Percentiles rank a stretch among this genome's conserved stretches.
Evolutionary conservation across 2,113 vertebrate genomes (phyloP).

Genomic region (Malurus alboscapulatus): DNA sequence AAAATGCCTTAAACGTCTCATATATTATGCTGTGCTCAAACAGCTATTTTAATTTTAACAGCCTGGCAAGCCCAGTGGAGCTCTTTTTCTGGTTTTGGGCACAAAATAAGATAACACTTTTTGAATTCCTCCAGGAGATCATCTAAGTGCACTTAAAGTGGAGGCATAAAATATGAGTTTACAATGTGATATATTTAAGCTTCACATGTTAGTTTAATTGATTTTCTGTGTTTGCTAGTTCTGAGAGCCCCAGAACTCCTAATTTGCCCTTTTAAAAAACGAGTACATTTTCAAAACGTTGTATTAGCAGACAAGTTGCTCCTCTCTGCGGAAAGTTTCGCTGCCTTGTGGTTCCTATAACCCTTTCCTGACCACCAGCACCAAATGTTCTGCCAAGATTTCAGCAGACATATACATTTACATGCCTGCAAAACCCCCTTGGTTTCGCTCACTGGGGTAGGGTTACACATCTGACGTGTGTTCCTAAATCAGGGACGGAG

Average conservation of each 20-base stretch:
- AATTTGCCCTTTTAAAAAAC: conserved; percentile 55
- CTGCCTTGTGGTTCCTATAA: neutral
- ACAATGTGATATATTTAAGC: conserved; percentile 65
- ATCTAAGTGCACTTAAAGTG: conserved; percentile 72
- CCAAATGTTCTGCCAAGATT: neutral
- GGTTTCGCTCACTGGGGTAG: fast-evolving
- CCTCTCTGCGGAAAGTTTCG: neutral
- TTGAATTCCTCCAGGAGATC: conserved; percentile 75
- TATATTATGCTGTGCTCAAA: conserved; percentile 78
- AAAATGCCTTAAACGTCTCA: conserved; percentile 79
- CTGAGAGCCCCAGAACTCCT: conserved; percentile 52
- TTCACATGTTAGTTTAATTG: conserved; percentile 69
- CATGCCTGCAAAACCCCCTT: neutral
- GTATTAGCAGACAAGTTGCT: neutral
- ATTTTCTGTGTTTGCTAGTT: conserved; percentile 66
- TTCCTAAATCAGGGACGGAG: neutral
- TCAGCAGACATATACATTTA: neutral
- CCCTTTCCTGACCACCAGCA: neutral
- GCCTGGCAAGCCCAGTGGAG: conserved; percentile 76
- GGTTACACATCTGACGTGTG: fast-evolving
- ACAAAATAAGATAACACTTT: conserved; percentile 77
- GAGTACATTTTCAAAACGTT: neutral
- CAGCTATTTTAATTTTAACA: conserved; percentile 79
- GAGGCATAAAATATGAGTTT: conserved; percentile 74
- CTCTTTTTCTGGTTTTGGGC: conserved; percentile 75